phyloP scores from a whole-genome alignment of 1,140 invertebrate genomes.

The Dendroctonus ponderosae region DNA sequence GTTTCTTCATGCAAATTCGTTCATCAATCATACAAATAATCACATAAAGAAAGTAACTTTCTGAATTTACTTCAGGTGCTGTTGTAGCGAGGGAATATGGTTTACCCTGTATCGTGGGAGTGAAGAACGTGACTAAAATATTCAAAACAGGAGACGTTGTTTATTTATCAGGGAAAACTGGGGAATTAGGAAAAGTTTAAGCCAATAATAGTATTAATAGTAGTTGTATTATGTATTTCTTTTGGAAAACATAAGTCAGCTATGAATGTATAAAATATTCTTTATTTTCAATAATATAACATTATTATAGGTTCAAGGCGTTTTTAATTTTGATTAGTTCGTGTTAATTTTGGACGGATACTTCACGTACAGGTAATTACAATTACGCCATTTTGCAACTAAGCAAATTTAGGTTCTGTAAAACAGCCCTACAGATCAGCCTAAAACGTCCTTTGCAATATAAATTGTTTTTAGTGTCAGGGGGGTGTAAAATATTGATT shows the following conservation, averaged over 20 bases:
- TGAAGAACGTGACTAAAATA: slow-evolving; percentile 62
- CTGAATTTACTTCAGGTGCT: slow-evolving; percentile 59
- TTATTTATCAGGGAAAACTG: slow-evolving; percentile 48
- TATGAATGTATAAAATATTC: slow-evolving; percentile 1
- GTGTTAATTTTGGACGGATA: slow-evolving; percentile 11
- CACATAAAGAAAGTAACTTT: not conserved
- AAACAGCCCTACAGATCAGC: no score
- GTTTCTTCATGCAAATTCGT: not conserved
- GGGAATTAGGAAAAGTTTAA: slow-evolving; percentile 34
- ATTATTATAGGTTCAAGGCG: not conserved
- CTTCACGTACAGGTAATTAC: not conserved
- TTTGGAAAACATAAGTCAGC: slow-evolving; percentile 1
- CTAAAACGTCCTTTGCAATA: no score
- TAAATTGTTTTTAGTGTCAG: no score
- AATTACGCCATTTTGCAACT: no score
- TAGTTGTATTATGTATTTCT: not conserved
- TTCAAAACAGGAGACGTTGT: slow-evolving; percentile 68
- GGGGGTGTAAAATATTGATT: no score
- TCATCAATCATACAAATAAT: not conserved
- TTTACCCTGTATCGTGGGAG: slow-evolving; percentile 78
- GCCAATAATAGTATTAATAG: no score
- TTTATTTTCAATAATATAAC: slow-evolving; percentile 3
- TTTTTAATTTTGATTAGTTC: slow-evolving; percentile 12
- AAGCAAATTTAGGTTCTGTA: no score
- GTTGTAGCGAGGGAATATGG: slow-evolving; percentile 88